phyloP scores from a whole-genome alignment of 2,113 vertebrate genomes.

The Salvelinus fontinalis region DNA sequence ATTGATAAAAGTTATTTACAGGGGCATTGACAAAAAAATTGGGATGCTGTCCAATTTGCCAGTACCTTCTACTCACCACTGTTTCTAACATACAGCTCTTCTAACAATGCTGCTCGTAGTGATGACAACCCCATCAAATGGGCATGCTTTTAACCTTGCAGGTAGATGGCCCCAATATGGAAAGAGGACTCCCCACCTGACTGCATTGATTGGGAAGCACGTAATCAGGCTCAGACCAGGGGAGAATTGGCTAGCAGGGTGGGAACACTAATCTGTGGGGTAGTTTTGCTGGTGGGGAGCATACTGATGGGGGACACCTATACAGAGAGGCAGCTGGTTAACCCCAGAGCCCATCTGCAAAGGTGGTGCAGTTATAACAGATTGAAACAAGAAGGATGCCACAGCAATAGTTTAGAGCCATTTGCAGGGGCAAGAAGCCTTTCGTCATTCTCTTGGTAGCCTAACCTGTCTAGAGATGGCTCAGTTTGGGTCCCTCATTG shows the following conservation, averaged over 20 bases:
- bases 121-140: slow-evolving; percentile 33
- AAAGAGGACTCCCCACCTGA: slow-evolving; percentile 38
- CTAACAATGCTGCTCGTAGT: background rate
- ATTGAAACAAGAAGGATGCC: slow-evolving; percentile 26
- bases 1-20: background rate
- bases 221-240: slow-evolving; percentile 24
- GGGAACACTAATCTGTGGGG: slow-evolving; percentile 16
- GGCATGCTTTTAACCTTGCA: slow-evolving; percentile 43
- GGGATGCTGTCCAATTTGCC: background rate
- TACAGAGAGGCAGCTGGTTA: slow-evolving; percentile 33
- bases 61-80: background rate
- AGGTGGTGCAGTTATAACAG: too few species aligned
- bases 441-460: background rate
- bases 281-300: slow-evolving; percentile 21
- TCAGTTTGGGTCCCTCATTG: background rate
- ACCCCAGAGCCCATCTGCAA: slow-evolving; percentile 28
- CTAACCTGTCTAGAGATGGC: slow-evolving; percentile 19
- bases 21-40: background rate
- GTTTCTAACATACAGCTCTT: too few species aligned
- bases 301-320: slow-evolving; percentile 12
- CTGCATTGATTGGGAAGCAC: slow-evolving; percentile 37
- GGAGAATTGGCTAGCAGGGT: slow-evolving; percentile 12
- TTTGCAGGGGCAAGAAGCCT: slow-evolving; percentile 11
- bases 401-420: slow-evolving; percentile 20
- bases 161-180: slow-evolving; percentile 28